Base-by-base conservation (phyloP, 1,140 invertebrate species). In the Sycophaga agraensis region DNA sequence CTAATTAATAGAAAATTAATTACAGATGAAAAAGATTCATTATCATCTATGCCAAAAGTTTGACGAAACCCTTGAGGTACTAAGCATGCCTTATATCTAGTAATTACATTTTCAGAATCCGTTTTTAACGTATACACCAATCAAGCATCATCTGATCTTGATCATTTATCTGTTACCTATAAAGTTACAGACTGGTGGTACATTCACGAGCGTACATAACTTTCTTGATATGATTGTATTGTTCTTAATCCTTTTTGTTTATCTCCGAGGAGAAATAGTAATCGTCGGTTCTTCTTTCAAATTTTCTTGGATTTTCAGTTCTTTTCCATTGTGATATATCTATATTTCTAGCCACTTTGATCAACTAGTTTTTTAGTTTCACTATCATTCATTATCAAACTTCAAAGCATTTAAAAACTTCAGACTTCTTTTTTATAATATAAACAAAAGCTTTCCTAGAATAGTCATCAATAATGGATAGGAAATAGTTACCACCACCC, bases 201-300 rank as follows among this genome's bases (percentile, higher is more conserved):
- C 8, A 19, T 49, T 16, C 16, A 49, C 46, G 16, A 49, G 46
- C n/a, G 24, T 49, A 16, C 46, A 49, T 2, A 49, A 6, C 16
- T 34, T n/a, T 49, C 28, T 49, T 3, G 46, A 28, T 0, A 11
- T 34, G 14, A 49, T 34, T 4, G 24, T 49, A 7, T 19, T 19
- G 8, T 26, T 49, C n/a, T 49, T 49, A 9, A 49, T 11, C 0
- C 31, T 21, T 31, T 49, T 31, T 1, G 31, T 34, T 1, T 24
- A 49, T n/a, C 46, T 31, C 40, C 14, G 53, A 40, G 12, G 53
- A 6, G 17, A 26, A 56, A 56, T 56, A 43, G 11, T 56, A 42
- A 8, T 43, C 53, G 8, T 56, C 39, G 8, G 43, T 8, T 40
- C 40, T 22, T 7, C 16, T 56, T 43, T 56, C 53, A 4, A 3